Base-by-base conservation (phyloP, 2,888 invertebrate species). In the Didymodactylos carnosus region DNA sequence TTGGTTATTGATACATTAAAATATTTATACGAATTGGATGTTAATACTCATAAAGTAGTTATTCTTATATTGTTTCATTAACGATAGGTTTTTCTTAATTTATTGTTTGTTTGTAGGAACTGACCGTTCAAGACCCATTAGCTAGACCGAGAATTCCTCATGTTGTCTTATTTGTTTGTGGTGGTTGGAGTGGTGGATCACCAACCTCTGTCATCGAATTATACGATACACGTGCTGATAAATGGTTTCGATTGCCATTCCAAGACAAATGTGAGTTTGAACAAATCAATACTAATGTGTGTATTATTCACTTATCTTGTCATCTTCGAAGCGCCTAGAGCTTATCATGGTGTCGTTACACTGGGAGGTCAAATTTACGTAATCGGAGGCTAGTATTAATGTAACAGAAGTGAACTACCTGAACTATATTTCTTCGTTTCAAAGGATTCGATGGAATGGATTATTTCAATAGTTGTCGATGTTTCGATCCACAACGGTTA, bases 331-430 rank as follows among this genome's bases (percentile, higher is more conserved):
- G 92, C 91, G 35, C 90, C 92, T 0, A 86, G 93, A 72, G 93
- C 92, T 0, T 94, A 94, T 82, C 94, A 94, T 80, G 93, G 93
- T n/a, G 90, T 91, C 0, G 91, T 91, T 0, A 91, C 92, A 0
- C 87, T 94, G 1, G 91, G 89, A 0, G 87, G 87, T 78, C 88
- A 89, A 79, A 91, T 94, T 77, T 93, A 90, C 83, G 89, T 92
- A 7, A 89, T 94, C 77, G 94, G 94, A 0, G 94, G 94, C 7
- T 94, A 92, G 80, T 91, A 94, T 80, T 93, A 75, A 27, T 27
- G 25, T n/a, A 14, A 13, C 11, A 27, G n/a, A 13, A 25, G 19
- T 14, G 14, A 29, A n/a, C n/a, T 29, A 13, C 62, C 27, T 13
- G n/a, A 13, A 25, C 14, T 25, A 13, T 29, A 13, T 29, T 29